Conservation (phyloP, 2,888 invertebrate genomes). For the Caenorhabditis sp. region DNA sequence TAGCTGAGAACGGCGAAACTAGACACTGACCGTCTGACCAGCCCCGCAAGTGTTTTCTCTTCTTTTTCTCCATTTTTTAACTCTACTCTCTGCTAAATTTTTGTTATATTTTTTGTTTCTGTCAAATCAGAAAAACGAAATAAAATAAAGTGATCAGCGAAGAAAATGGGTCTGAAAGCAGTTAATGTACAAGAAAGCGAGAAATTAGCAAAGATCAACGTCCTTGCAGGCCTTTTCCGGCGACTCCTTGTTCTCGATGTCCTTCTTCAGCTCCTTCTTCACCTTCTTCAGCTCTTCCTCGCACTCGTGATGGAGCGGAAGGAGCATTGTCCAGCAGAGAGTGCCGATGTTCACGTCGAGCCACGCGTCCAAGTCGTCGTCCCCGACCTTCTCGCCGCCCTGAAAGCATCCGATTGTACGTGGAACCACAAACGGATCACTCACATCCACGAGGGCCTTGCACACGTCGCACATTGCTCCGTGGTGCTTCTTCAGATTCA, state of each 20-base stretch:
- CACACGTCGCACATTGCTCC: constrained; percentile 55
- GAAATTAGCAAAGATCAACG: constrained; percentile 53
- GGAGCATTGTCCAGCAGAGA: constrained; percentile 51
- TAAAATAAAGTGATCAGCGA: no score
- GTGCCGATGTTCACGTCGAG: constrained; percentile 56
- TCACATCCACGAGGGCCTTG: constrained; percentile 49
- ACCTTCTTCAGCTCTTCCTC: constrained; percentile 51
- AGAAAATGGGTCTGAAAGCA: no score
- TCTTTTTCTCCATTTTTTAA: constrained; percentile 28
- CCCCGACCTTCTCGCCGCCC: constrained; percentile 56
- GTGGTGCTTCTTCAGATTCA: constrained; percentile 53
- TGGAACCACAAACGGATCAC: not conserved
- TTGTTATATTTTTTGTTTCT: constrained; percentile 28
- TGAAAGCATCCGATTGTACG: not conserved
- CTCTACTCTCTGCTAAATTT: constrained; percentile 8
- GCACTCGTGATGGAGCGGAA: constrained; percentile 51
- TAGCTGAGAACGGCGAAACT: constrained; percentile 42
- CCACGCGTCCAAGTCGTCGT: constrained; percentile 54
- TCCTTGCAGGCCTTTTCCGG: constrained; percentile 57
- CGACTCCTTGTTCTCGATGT: constrained; percentile 45
- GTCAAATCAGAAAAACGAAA: constrained; percentile 19
- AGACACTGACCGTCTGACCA: constrained; percentile 2
- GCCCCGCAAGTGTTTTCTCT: constrained; percentile 25
- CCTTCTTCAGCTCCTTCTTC: constrained; percentile 59
- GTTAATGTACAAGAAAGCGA: no score